phyloP scores from a whole-genome alignment of 2,888 invertebrate genomes.

The Meiosimyza platycephala region DNA sequence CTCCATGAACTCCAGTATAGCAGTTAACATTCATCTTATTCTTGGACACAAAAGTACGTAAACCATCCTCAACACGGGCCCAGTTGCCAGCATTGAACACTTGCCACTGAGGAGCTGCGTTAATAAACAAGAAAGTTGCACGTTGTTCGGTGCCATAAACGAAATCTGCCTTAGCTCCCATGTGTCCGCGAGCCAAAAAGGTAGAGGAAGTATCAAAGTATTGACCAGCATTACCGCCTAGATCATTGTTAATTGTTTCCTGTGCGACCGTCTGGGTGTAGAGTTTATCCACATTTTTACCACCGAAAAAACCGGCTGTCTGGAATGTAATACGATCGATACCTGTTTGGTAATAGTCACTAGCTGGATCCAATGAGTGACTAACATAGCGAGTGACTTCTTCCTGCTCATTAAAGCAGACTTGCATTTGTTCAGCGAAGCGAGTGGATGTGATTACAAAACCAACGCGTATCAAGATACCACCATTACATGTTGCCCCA shows the following conservation, averaged over 20 bases:
- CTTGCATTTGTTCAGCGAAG: slow-evolving; percentile 63
- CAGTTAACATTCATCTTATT: slow-evolving; percentile 65
- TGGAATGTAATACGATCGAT: slow-evolving; percentile 64
- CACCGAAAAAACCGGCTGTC: slow-evolving; percentile 60
- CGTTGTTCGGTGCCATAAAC: slow-evolving; percentile 69
- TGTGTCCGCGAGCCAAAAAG: slow-evolving; percentile 69
- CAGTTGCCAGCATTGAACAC: slow-evolving; percentile 74
- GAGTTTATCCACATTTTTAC: slow-evolving; percentile 61
- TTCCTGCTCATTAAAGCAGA: slow-evolving; percentile 66
- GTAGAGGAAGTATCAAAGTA: slow-evolving; percentile 52
- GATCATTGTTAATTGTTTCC: slow-evolving; percentile 59
- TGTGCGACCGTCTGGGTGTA: slow-evolving; percentile 64
- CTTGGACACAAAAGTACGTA: slow-evolving; percentile 64
- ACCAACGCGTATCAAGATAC: slow-evolving; percentile 63
- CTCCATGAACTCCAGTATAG: slow-evolving; percentile 72
- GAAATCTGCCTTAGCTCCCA: slow-evolving; percentile 70
- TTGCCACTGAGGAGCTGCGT: slow-evolving; percentile 72
- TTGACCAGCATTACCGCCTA: slow-evolving; percentile 56
- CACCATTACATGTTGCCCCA: slow-evolving; percentile 58
- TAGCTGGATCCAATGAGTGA: slow-evolving; percentile 63
- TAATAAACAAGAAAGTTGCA: slow-evolving; percentile 71
- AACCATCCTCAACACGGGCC: slow-evolving; percentile 69
- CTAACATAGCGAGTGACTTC: slow-evolving; percentile 66
- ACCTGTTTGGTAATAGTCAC: slow-evolving; percentile 66
- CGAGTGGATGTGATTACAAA: slow-evolving; percentile 57